Base-by-base conservation (phyloP, 2,888 invertebrate species). In the Orchestes rusci region DNA sequence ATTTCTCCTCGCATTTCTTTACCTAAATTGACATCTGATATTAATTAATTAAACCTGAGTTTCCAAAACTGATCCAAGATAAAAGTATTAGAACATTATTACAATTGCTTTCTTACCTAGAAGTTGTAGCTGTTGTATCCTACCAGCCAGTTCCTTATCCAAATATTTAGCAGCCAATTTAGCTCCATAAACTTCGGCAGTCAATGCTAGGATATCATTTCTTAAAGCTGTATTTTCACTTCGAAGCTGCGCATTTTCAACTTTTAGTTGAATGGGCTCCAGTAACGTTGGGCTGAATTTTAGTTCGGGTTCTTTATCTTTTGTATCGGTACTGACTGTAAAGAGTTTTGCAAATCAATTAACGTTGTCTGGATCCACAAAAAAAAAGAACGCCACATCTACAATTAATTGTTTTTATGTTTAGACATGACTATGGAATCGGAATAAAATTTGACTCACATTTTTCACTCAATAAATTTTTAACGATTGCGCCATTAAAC, bases 91-190 rank as follows among this genome's bases (percentile, higher is more conserved):
- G n/a, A n/a, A n/a, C n/a, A n/a, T n/a, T n/a, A n/a, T n/a, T n/a
- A n/a, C n/a, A n/a, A n/a, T n/a, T n/a, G n/a, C n/a, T n/a, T n/a
- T n/a, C n/a, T n/a, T 51, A 65, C 80, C 86, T 51, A 91, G 71
- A 39, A 90, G 70, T 64, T 90, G 90, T 53, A 90, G 74, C 68
- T 90, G 90, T 62, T 90, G 89, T 68, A 90, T 90, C 59, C 88
- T 75, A 40, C 79, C 79, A 20, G 87, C 86, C 45, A 88, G 67
- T 64, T 88, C 87, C 63, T 90, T 90, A 66, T 91, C 89, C 53
- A 90, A 69, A 64, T 90, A 90, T 62, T 87, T 87, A 8, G 89
- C 87, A 7, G 89, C 88, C 53, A 90, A 70, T 58, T 86, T 77
- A 10, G 89, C 87, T 29, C 88, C 89, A 62, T 84, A 88, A 4